Conservation (phyloP, 2,797 vertebrate species). For the Rhinichthys osculus region DNA sequence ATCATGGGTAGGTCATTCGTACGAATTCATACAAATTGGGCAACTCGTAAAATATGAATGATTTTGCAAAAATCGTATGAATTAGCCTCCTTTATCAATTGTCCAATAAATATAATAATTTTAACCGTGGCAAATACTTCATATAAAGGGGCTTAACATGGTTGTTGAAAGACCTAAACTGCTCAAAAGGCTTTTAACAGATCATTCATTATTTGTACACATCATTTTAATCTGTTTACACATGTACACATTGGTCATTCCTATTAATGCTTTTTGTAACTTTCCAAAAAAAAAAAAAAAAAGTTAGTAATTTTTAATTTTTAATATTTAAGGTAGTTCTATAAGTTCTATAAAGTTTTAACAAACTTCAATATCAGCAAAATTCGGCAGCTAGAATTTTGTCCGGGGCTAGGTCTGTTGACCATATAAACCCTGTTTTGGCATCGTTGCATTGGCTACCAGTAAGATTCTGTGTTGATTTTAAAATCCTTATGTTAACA, state of each 20-base stretch:
- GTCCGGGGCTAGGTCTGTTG: no score
- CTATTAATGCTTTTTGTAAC: neutral
- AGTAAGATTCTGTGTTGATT: no score
- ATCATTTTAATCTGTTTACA: neutral
- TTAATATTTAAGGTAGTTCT: neutral
- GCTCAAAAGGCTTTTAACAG: neutral
- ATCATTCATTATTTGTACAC: neutral
- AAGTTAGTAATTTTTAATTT: neutral
- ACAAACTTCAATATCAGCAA: no score
- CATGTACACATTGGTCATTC: neutral
- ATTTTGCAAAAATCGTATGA: no score
- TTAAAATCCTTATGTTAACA: no score
- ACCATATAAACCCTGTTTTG: no score
- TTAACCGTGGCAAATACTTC: neutral
- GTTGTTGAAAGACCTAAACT: neutral
- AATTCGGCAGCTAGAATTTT: no score
- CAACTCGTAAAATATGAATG: no score
- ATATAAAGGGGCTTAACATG: neutral
- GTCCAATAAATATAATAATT: slow-evolving; percentile 29
- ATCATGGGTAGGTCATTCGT: no score
- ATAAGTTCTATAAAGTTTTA: no score
- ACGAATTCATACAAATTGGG: no score
- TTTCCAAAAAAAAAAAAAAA: neutral
- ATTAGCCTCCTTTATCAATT: neutral
- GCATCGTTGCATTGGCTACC: no score